phyloP scores from a whole-genome alignment of 2,797 vertebrate species.

The Xenops minutus region DNA sequence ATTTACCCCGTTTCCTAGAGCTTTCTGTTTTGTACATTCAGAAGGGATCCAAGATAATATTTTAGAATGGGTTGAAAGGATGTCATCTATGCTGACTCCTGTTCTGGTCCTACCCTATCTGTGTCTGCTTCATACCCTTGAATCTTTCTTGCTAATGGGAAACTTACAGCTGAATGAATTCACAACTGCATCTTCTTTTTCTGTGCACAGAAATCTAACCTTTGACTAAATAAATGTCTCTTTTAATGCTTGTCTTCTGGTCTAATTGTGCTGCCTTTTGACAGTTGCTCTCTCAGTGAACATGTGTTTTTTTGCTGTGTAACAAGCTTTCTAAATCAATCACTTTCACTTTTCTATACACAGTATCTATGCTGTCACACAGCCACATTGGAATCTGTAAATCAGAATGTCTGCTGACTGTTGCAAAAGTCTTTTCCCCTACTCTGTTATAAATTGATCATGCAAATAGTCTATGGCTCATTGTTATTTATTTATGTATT shows the following conservation, averaged over 20 bases:
- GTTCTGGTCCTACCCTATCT: neutral
- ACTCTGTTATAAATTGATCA: neutral
- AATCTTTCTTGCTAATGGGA: neutral
- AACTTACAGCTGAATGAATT: neutral
- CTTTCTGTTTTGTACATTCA: neutral
- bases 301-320: neutral
- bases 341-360: neutral
- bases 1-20: neutral
- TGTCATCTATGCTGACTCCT: neutral
- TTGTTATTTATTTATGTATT: neutral
- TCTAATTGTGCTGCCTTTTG: constrained; percentile 19
- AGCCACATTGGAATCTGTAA: neutral
- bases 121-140: neutral
- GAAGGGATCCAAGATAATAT: neutral
- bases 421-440: neutral
- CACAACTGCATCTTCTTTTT: neutral
- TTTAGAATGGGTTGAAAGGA: neutral
- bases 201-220: neutral
- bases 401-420: neutral
- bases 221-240: constrained; percentile 31
- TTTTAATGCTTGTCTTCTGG: constrained; percentile 8
- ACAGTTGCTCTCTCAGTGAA: neutral
- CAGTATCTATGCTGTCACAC: neutral
- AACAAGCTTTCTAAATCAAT: neutral
- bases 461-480: neutral